Base-by-base conservation (phyloP, 2,888 invertebrate species). In the Pheosia tremula region DNA sequence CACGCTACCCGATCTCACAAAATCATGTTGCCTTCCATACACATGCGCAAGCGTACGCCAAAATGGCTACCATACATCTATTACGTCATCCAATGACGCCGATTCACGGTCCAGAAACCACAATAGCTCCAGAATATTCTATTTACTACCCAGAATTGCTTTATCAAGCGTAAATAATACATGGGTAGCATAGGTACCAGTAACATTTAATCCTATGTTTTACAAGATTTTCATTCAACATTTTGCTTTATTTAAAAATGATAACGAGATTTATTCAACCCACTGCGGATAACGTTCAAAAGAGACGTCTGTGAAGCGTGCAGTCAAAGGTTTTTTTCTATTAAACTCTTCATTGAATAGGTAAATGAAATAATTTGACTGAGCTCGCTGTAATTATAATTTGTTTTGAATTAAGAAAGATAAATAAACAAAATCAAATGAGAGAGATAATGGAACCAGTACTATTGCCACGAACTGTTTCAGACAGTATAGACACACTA, bases 91-190 rank as follows among this genome's bases (percentile, higher is more conserved):
- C 54, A 55, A 45, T 50, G 53, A 49, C 66, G 59, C 49, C 55
- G 49, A 63, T 72, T 56, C 63, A 75, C 62, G 56, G 57, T 69
- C 66, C 43, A 39, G 63, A 63, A 56, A 59, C 59, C 61, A 57
- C 57, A 45, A 59, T 13, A 7, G 57, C 50, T 69, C 57, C 9
- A 62, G 61, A 56, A 39, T 60, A 5, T 57, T 67, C 61, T 57
- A 58, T 45, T 60, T 50, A 62, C 0, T 5, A 47, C n/a, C 47
- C 47, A n/a, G 47, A 47, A 4, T n/a, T 47, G 5, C 4, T n/a
- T 47, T 47, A 11, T 47, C 47, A n/a, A 47, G 47, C 47, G n/a
- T 47, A 47, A 47, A 47, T 11, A 47, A n/a, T 47, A 47, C n/a
- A 3, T n/a, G n/a, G n/a, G 47, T 11, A 47, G 11, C 47, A 9